Percentiles rank a stretch among this genome's conserved stretches.
These are phyloP conservation scores for Halichoeres trimaculatus DNA, from an alignment of 2,113 vertebrate genomes.

Conservation along the genomic window DNA sequence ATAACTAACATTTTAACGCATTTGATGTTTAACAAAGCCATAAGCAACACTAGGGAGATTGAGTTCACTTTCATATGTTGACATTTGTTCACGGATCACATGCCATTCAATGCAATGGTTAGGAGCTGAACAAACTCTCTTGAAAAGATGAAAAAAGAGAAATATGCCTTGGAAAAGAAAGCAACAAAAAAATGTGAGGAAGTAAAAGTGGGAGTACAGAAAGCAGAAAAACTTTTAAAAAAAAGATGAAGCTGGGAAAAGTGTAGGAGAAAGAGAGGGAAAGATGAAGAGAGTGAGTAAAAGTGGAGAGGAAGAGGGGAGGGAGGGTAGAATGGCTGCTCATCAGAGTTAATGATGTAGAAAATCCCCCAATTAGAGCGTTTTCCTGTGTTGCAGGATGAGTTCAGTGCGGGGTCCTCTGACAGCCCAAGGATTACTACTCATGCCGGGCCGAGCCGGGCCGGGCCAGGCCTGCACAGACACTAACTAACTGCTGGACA, in stretches of 20 bases:
- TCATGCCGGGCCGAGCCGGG: slow-evolving; percentile 49
- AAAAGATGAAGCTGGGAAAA: slow-evolving; percentile 54
- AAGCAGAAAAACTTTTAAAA: slow-evolving; percentile 46
- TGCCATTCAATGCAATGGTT: too few relatives aligned
- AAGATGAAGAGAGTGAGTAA: slow-evolving; percentile 6
- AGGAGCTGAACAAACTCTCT: not conserved
- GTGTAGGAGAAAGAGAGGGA: slow-evolving; percentile 38
- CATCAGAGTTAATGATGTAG: slow-evolving; percentile 84
- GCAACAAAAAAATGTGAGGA: slow-evolving; percentile 41
- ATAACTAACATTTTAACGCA: not conserved
- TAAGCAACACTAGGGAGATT: not conserved
- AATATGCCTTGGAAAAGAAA: not conserved
- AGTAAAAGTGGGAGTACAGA: slow-evolving; percentile 30
- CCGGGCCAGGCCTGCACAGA: slow-evolving; percentile 66
- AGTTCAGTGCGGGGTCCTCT: slow-evolving; percentile 83
- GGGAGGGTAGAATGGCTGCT: slow-evolving; percentile 67
- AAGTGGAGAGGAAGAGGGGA: slow-evolving; percentile 45
- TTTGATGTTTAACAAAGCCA: not conserved
- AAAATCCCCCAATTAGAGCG: slow-evolving; percentile 89
- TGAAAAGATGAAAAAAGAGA: not conserved
- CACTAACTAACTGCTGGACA: slow-evolving; percentile 75
- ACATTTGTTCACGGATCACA: slow-evolving; percentile 12
- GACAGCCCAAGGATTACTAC: slow-evolving; percentile 84
- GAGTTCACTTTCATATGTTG: not conserved
- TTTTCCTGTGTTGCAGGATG: slow-evolving; percentile 84